Conservation (phyloP, 2,113 vertebrate species). For the Plectropomus leopardus region DNA sequence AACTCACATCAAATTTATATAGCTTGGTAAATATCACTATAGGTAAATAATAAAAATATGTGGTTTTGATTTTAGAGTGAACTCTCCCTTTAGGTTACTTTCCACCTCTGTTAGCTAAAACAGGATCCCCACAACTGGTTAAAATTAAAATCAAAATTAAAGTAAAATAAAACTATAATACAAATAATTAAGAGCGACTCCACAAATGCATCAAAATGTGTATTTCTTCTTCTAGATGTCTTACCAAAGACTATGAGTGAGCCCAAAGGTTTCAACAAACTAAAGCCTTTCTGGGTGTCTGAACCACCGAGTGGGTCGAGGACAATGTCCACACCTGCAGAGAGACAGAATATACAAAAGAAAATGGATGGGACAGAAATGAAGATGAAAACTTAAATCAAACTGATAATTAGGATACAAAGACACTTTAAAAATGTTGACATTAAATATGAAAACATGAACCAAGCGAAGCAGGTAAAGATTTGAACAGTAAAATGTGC, state of each 20-base stretch:
- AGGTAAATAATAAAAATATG: too few relatives aligned
- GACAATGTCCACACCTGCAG: conserved; percentile 91
- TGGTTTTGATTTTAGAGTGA: too few relatives aligned
- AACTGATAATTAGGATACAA: conserved; percentile 3
- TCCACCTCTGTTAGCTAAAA: not conserved
- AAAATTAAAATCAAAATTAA: not conserved
- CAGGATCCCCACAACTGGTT: not conserved
- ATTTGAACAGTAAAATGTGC: not conserved
- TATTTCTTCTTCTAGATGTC: conserved; percentile 22
- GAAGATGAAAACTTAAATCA: not conserved
- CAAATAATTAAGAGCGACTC: not conserved
- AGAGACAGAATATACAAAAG: conserved; percentile 3
- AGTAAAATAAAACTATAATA: not conserved
- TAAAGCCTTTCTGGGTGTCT: conserved; percentile 90
- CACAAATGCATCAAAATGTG: not conserved
- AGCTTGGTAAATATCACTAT: too few relatives aligned
- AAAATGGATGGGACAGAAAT: not conserved
- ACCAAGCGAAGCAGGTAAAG: not conserved
- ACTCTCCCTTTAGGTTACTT: not conserved
- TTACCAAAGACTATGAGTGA: conserved; percentile 91
- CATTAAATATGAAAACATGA: not conserved
- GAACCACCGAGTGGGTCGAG: conserved; percentile 93
- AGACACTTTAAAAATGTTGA: not conserved
- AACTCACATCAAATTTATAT: too few relatives aligned
- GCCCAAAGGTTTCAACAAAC: conserved; percentile 92